These are phyloP conservation scores for Choloepus didactylus DNA, from an alignment of 2,797 vertebrate species.

Conservation along the genomic window DNA sequence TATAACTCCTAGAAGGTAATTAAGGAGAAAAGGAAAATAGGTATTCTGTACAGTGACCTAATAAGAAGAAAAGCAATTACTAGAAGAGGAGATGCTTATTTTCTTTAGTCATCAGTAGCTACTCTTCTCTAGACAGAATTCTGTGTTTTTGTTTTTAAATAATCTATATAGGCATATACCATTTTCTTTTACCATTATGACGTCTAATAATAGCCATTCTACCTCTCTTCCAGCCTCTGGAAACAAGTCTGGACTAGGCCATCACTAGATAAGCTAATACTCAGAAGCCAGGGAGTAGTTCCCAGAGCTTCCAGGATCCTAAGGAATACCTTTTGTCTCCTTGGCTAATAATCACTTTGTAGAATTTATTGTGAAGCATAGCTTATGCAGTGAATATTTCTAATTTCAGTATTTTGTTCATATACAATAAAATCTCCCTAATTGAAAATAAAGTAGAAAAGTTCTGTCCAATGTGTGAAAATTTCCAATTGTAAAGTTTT, in stretches of 20 bases:
- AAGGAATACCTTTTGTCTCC: constrained; percentile 19
- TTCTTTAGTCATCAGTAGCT: neutral
- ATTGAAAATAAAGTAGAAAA: constrained; percentile 52
- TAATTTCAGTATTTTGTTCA: constrained; percentile 65
- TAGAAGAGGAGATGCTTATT: neutral
- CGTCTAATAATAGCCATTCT: neutral
- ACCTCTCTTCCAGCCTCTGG: neutral
- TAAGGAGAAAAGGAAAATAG: neutral
- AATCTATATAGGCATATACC: neutral
- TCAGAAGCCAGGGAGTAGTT: neutral
- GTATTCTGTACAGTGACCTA: neutral
- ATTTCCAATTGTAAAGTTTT: constrained; percentile 59
- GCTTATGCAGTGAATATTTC: constrained; percentile 53
- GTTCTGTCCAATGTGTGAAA: constrained; percentile 63
- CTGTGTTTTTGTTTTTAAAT: neutral
- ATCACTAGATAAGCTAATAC: neutral
- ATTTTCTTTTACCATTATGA: neutral
- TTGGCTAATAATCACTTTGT: constrained; percentile 45
- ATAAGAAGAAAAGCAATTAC: neutral
- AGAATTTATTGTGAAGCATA: constrained; percentile 36
- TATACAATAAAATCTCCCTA: constrained; percentile 39
- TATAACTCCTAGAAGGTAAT: neutral
- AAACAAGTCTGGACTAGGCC: neutral
- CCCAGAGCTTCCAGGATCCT: neutral
- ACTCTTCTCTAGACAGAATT: neutral